phyloP scores from a whole-genome alignment of 2,113 vertebrate genomes.

The Platycercus adscitus region DNA sequence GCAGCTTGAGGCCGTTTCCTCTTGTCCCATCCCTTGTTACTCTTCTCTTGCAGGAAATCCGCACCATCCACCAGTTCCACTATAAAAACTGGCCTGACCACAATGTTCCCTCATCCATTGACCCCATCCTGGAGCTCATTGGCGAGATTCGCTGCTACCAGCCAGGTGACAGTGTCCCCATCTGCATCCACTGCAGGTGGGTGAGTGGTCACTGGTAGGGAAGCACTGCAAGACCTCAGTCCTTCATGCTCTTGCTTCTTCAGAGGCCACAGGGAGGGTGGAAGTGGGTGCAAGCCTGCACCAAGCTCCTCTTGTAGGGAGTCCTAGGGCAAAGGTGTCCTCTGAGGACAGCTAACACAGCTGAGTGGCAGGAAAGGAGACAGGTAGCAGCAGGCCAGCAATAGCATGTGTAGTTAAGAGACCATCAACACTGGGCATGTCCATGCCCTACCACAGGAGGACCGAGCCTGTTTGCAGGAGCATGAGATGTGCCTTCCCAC shows the following conservation, averaged over 20 bases:
- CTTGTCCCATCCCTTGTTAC: background rate
- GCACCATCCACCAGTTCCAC: conserved; percentile 90
- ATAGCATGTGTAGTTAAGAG: background rate
- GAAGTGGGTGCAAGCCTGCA: background rate
- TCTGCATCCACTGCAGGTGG: conserved; percentile 98
- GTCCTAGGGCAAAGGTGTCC: background rate
- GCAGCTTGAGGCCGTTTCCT: background rate
- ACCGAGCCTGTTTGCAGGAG: background rate
- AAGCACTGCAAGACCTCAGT: background rate
- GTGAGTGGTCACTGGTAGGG: background rate
- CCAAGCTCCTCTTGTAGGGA: background rate
- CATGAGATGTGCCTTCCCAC: background rate
- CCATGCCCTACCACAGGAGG: background rate
- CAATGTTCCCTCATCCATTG: conserved; percentile 87
- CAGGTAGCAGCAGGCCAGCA: background rate
- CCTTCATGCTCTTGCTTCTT: accelerated
- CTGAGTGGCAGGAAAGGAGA: background rate
- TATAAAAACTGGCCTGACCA: conserved; percentile 97
- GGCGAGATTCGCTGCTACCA: conserved; percentile 86
- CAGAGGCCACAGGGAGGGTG: accelerated
- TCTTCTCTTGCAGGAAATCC: conserved; percentile 67
- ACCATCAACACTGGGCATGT: background rate
- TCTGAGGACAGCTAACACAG: background rate
- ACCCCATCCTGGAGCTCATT: conserved; percentile 89
- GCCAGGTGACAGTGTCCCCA: conserved; percentile 79